Evolutionary conservation across 2,888 invertebrate genomes (phyloP).

Genomic region (Drosophila recens): DNA sequence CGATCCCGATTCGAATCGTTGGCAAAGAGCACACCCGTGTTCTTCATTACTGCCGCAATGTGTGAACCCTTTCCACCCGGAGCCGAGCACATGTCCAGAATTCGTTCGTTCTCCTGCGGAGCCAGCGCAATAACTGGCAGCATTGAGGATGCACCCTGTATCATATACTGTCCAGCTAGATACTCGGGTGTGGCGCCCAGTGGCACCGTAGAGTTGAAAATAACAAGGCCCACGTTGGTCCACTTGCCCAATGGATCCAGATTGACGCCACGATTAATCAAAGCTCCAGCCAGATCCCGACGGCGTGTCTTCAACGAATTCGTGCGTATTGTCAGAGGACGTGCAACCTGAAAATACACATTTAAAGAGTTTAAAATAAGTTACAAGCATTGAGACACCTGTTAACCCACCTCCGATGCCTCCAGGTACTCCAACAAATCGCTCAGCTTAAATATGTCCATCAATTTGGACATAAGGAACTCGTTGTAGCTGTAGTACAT

Average conservation of each 20-base stretch:
- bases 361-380: neutral
- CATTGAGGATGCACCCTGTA: slow-evolving; percentile 98
- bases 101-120: slow-evolving; percentile 97
- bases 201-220: slow-evolving; percentile 98
- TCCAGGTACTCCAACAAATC: slow-evolving; percentile 97
- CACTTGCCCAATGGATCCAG: slow-evolving; percentile 99
- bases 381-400: accelerated
- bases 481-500: slow-evolving; percentile 98
- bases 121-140: slow-evolving; percentile 99
- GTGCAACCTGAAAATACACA: slow-evolving; percentile 86
- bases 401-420: slow-evolving; percentile 92
- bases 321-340: slow-evolving; percentile 97
- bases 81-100: slow-evolving; percentile 98
- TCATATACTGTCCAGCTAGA: slow-evolving; percentile 98
- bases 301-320: slow-evolving; percentile 97
- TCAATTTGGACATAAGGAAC: slow-evolving; percentile 95
- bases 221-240: slow-evolving; percentile 98
- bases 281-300: slow-evolving; percentile 95
- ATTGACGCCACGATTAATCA: slow-evolving; percentile 98
- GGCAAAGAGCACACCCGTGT: slow-evolving; percentile 97
- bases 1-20: slow-evolving; percentile 97
- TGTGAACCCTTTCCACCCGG: slow-evolving; percentile 99
- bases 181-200: slow-evolving; percentile 99
- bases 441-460: slow-evolving; percentile 94
- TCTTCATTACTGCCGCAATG: slow-evolving; percentile 99